Conservation (phyloP, 2,113 vertebrate species). For the Lamprotornis superbus region DNA sequence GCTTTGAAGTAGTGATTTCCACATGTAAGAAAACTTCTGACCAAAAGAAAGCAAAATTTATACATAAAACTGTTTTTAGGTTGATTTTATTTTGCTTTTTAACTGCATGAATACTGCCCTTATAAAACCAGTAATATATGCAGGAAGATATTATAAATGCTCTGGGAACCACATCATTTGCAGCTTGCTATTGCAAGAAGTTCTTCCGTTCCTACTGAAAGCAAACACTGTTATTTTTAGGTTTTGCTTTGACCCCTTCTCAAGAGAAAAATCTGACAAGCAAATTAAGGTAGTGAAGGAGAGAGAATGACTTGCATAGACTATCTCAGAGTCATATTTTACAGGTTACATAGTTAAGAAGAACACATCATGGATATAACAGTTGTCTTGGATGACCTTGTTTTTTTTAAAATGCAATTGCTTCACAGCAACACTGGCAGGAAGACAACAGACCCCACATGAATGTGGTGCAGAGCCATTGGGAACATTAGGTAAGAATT, state of each 20-base stretch:
- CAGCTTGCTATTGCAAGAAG: background rate
- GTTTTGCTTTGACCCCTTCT: background rate
- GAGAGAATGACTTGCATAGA: background rate
- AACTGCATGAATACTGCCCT: background rate
- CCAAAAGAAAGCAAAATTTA: background rate
- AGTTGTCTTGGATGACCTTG: background rate
- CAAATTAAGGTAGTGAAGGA: background rate
- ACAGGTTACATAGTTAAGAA: background rate
- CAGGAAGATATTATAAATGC: background rate
- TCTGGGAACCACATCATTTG: background rate
- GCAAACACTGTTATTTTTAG: background rate
- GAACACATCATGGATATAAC: accelerated
- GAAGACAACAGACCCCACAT: background rate
- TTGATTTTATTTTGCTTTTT: background rate
- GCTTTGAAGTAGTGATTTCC: background rate
- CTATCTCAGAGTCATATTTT: background rate
- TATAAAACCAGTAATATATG: background rate
- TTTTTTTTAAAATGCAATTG: background rate
- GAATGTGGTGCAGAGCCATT: background rate
- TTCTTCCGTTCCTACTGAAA: background rate
- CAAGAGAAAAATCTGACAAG: background rate
- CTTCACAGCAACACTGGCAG: background rate
- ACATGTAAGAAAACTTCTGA: background rate
- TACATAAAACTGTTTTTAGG: background rate
- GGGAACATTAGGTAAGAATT: accelerated